Base-by-base conservation (phyloP, 2,113 vertebrate species). In the Vanacampus margaritifer region DNA sequence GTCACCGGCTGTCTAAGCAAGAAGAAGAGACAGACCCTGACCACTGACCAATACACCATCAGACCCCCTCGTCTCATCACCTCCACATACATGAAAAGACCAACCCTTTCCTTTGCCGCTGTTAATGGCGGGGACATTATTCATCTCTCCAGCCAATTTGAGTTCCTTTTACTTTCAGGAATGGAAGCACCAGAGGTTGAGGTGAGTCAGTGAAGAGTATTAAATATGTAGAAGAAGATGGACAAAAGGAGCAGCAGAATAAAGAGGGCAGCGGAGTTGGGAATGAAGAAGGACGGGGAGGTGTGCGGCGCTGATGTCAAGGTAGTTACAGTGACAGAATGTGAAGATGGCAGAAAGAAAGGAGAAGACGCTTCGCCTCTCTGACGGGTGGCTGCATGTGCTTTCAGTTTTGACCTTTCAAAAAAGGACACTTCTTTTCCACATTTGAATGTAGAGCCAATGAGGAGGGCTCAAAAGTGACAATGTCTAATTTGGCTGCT, bases 81-180 rank as follows among this genome's bases (percentile, higher is more conserved):
- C 86, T 84, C 79, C 68, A 58, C 79, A 73, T 72, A 92, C 91
- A 92, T 92, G 90, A 91, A 93, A 92, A 93, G 93, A 80, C 86
- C 81, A 89, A 92, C 90, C 90, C 79, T 54, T 13, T 26, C 51
- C 90, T 91, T 86, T 74, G 89, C 76, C 89, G 84, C 81, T 85
- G 87, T 88, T 94, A 94, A 94, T 93, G 91, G 86, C 74, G 86
- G 75, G 86, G 90, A 92, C 93, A 93, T 94, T 93, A 94, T 94
- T 94, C 91, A 91, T 92, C 91, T 89, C 89, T 90, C 87, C 80
- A 88, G 89, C 88, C 88, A 91, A 90, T 92, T 89, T 91, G 83
- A 87, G 81, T 64, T 86, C 13, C 81, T 78, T 82, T 83, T 78
- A 90, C 81, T 91, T 89, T 85, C 82, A 82, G 88, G 83, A 76